Percentiles rank a stretch among this genome's conserved stretches.
phyloP scores from a whole-genome alignment of 2,113 vertebrate genomes.

The Tonatia bakeri region DNA sequence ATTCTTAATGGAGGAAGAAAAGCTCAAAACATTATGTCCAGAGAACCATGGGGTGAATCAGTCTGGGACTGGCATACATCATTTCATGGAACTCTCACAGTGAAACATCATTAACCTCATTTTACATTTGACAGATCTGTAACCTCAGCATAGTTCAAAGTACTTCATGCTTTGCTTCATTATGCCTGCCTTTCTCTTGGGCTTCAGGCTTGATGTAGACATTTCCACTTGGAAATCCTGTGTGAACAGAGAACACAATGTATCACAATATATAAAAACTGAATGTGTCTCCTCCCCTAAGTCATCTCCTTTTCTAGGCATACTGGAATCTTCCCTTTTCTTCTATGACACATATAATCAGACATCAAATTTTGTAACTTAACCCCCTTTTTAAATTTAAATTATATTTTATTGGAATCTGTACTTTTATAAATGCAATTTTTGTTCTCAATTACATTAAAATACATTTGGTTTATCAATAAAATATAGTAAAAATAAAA shows the following conservation, averaged over 20 bases:
- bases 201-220: background rate
- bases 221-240: background rate
- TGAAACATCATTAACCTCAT: background rate
- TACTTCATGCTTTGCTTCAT: background rate
- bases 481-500: too few relatives aligned
- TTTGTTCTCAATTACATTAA: background rate
- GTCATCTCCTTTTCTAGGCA: background rate
- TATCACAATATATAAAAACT: background rate
- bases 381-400: background rate
- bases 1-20: background rate
- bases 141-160: background rate
- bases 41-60: background rate
- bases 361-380: background rate
- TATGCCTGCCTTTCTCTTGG: background rate
- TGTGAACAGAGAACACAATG: background rate
- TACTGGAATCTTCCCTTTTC: background rate
- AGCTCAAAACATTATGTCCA: background rate
- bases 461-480: background rate
- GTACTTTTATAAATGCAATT: background rate
- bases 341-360: background rate
- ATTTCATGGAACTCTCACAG: background rate
- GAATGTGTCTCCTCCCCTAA: background rate
- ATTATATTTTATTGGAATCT: background rate
- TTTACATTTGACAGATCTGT: background rate
- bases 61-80: background rate